Conservation (phyloP, 2,113 vertebrate species). For the Ancistrus triradiatus region DNA sequence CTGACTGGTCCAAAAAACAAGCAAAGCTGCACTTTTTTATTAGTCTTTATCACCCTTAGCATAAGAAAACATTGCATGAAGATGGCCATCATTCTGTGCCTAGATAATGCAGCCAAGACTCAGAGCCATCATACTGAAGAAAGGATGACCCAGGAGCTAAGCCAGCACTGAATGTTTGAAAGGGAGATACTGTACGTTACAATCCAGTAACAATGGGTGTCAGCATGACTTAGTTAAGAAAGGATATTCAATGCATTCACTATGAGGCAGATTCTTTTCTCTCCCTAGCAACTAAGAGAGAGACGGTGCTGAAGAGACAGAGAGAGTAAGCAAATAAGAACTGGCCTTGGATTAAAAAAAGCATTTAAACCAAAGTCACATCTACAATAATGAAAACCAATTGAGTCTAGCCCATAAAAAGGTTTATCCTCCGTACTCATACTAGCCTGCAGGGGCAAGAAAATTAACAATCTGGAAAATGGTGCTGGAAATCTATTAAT, state of each 20-base stretch:
- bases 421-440: constrained; percentile 73
- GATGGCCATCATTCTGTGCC: neutral
- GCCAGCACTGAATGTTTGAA: constrained; percentile 14
- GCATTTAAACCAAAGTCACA: constrained; percentile 61
- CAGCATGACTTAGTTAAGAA: constrained; percentile 32
- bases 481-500: constrained; percentile 59
- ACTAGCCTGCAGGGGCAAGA: constrained; percentile 65
- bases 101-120: too few relatives aligned
- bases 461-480: constrained; percentile 69
- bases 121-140: too few relatives aligned
- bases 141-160: constrained; percentile 7
- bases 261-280: constrained; percentile 19
- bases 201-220: constrained; percentile 27
- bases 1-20: constrained; percentile 62
- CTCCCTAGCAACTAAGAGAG: constrained; percentile 32
- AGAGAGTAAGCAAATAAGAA: constrained; percentile 16
- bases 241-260: constrained; percentile 29
- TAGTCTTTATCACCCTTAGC: constrained; percentile 6
- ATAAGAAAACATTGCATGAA: neutral
- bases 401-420: constrained; percentile 71
- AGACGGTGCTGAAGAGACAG: neutral
- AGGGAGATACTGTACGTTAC: constrained; percentile 25
- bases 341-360: constrained; percentile 38
- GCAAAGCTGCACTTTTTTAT: constrained; percentile 54
- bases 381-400: constrained; percentile 72